These are phyloP conservation scores for Damaliscus lunatus DNA, from an alignment of 2,113 vertebrate genomes.

Conservation along the genomic window DNA sequence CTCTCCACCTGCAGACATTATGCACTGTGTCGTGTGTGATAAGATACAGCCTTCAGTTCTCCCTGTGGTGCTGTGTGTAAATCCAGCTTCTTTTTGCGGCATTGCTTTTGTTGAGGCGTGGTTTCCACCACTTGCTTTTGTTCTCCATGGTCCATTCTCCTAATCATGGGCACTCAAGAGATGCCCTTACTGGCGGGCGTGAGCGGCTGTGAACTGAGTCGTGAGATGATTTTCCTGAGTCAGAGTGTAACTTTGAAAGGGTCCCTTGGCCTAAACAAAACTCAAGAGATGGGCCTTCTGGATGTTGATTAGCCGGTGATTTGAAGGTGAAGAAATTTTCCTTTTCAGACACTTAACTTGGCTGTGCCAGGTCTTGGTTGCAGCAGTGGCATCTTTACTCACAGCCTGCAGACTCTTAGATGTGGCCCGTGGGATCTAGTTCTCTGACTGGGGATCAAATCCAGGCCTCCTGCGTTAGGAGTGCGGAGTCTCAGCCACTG, in stretches of 20 bases:
- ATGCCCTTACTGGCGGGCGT: background rate
- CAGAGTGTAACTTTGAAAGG: background rate
- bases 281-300: background rate
- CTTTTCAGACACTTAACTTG: background rate
- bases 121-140: background rate
- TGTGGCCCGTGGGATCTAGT: background rate
- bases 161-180: background rate
- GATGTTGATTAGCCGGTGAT: background rate
- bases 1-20: background rate
- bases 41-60: background rate
- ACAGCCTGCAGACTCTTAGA: fast-evolving
- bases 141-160: too few species aligned
- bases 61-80: background rate
- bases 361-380: background rate
- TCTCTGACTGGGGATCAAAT: background rate
- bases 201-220: background rate
- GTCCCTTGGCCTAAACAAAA: background rate
- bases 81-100: background rate
- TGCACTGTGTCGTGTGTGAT: background rate
- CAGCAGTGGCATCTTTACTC: background rate
- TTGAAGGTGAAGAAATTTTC: background rate
- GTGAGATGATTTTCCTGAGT: background rate
- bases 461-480: background rate
- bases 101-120: background rate
- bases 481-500: background rate